phyloP scores from a whole-genome alignment of 1,140 invertebrate genomes.

The Drosophila lacteicornis region DNA sequence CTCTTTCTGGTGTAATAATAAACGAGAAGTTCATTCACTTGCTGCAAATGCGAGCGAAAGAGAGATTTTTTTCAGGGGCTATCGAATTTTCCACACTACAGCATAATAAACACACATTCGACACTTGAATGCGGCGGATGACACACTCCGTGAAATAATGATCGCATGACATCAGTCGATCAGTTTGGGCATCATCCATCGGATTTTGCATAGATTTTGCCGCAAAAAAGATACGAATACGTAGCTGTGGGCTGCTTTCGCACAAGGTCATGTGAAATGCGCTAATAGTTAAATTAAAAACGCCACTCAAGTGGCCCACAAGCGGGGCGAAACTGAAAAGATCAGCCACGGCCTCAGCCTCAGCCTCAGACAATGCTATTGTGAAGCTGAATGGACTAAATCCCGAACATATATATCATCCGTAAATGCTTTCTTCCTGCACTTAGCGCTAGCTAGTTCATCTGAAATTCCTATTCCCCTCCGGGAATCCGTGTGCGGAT shows the following conservation, averaged over 20 bases:
- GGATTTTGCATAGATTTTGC: conserved; percentile 22
- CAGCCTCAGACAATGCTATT: conserved; percentile 33
- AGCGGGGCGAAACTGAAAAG: conserved; percentile 38
- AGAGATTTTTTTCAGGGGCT: conserved; percentile 24
- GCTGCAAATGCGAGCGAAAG: not conserved
- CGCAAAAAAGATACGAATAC: conserved; percentile 11
- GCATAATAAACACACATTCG: conserved; percentile 1
- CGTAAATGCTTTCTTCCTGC: conserved; percentile 81
- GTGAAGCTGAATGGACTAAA: conserved; percentile 16
- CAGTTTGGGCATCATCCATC: conserved; percentile 29
- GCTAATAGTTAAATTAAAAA: conserved; percentile 67
- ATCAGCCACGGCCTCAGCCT: conserved; percentile 31
- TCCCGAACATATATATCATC: conserved; percentile 45
- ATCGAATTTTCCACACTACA: conserved; percentile 38
- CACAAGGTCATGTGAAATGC: conserved; percentile 53
- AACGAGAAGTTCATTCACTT: conserved; percentile 71
- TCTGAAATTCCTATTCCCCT: conserved; percentile 17
- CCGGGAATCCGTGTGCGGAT: conserved; percentile 31
- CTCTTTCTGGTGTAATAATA: conserved; percentile 56
- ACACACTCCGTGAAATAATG: conserved; percentile 49
- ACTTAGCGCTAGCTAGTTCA: conserved; percentile 56
- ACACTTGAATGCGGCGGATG: conserved; percentile 24
- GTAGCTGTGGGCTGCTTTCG: conserved; percentile 18
- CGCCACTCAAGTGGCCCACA: conserved; percentile 63
- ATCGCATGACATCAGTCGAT: conserved; percentile 73